Percentiles rank a stretch among this genome's conserved stretches.
Evolutionary conservation across 2,888 invertebrate species (phyloP).

Genomic region (Siphlonurus alternatus): DNA sequence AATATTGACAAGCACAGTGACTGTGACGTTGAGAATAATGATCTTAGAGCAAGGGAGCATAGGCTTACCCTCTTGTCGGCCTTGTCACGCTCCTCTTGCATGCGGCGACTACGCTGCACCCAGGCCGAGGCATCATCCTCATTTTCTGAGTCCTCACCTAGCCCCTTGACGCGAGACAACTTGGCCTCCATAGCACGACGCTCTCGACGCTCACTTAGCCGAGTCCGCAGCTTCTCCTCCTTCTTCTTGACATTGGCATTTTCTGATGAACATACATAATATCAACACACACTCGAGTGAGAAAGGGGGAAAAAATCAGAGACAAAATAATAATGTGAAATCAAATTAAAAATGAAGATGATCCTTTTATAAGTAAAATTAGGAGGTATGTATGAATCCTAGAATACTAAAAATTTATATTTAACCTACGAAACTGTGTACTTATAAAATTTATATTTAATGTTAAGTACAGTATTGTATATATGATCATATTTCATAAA

Average conservation of each 20-base stretch:
- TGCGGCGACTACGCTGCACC: constrained; percentile 63
- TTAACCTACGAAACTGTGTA: too few relatives aligned
- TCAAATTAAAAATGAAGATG: background rate
- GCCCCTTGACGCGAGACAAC: constrained; percentile 35
- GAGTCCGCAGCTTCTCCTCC: constrained; percentile 66
- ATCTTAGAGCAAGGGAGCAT: too few relatives aligned
- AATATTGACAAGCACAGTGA: too few relatives aligned
- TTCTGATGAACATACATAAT: constrained; percentile 21
- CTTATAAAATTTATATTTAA: too few relatives aligned
- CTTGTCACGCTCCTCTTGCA: constrained; percentile 61
- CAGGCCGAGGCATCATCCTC: constrained; percentile 60
- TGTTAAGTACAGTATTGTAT: too few relatives aligned
- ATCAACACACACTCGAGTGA: background rate
- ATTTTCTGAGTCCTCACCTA: constrained; percentile 52
- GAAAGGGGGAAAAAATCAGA: background rate
- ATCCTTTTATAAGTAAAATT: too few relatives aligned
- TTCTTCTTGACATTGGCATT: constrained; percentile 55
- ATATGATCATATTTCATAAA: too few relatives aligned
- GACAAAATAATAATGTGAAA: background rate
- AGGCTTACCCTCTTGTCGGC: constrained; percentile 66
- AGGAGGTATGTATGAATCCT: too few relatives aligned
- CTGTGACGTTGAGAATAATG: too few relatives aligned
- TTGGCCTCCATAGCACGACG: constrained; percentile 59
- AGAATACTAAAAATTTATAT: too few relatives aligned
- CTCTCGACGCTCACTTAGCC: constrained; percentile 57